Conservation (phyloP, 2,888 invertebrate genomes). For the Drosophila monieri region DNA sequence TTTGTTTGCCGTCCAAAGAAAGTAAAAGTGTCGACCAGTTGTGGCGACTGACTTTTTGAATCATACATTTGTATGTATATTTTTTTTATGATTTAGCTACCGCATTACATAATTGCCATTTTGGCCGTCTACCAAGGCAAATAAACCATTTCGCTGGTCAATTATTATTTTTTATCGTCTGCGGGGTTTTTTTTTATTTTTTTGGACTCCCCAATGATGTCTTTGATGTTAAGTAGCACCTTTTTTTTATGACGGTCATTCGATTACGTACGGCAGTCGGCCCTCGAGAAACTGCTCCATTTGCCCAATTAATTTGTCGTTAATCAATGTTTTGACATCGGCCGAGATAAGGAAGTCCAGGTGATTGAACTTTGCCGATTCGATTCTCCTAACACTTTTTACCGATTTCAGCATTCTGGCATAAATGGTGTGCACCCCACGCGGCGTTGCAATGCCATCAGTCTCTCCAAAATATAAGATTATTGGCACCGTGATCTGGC, state of each 20-base stretch:
- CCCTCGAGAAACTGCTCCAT: slow-evolving; percentile 71
- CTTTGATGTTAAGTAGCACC: slow-evolving; percentile 45
- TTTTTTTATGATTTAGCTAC: slow-evolving; percentile 52
- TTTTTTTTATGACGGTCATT: slow-evolving; percentile 52
- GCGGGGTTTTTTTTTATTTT: slow-evolving; percentile 36
- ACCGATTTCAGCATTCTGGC: slow-evolving; percentile 63
- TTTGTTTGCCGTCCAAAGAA: slow-evolving; percentile 64
- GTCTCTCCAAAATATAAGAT: slow-evolving; percentile 77
- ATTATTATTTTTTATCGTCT: slow-evolving; percentile 21
- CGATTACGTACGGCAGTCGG: slow-evolving; percentile 73
- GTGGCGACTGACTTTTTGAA: slow-evolving; percentile 31
- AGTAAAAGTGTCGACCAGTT: slow-evolving; percentile 67
- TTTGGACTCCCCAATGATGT: slow-evolving; percentile 44
- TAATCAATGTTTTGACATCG: slow-evolving; percentile 71
- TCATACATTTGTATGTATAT: slow-evolving; percentile 32
- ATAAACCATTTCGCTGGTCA: slow-evolving; percentile 56
- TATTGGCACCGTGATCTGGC: slow-evolving; percentile 65
- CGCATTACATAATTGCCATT: slow-evolving; percentile 68
- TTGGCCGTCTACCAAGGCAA: slow-evolving; percentile 55
- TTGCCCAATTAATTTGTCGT: slow-evolving; percentile 71
- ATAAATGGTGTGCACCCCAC: slow-evolving; percentile 76
- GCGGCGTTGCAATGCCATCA: slow-evolving; percentile 78
- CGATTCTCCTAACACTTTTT: slow-evolving; percentile 70
- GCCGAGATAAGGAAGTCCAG: slow-evolving; percentile 75
- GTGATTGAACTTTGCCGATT: slow-evolving; percentile 74